Evolutionary conservation across 2,888 invertebrate genomes (phyloP), one percentile per base, ranked within the genome.

Genomic region (Drosophila emarginata): DNA sequence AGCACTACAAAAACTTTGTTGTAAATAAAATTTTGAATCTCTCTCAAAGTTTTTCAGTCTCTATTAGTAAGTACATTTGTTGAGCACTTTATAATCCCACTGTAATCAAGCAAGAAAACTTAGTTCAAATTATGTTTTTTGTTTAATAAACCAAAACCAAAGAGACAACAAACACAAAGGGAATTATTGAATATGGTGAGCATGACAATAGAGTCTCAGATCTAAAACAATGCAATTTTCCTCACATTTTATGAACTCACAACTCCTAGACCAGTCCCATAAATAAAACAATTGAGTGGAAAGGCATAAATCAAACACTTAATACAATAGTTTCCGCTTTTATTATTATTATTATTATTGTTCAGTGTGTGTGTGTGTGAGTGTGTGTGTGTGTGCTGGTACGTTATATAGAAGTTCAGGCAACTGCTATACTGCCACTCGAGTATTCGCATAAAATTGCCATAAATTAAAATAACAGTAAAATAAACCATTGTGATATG

Each of bases 271-370:
- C 37, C 56, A 57, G n/a, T 12, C 7, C 79, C 88, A 88, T 84
- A 88, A 84, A 84, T 87, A 87, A 87, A 88, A 88, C 83, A 86
- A 84, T 84, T 84, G 83, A 84, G 81, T 81, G 79, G 84, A 81
- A 77, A 76, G 45, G 45, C 87, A 84, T 84, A 84, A 84, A 84
- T 84, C 84, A 84, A 84, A 84, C 84, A 84, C 84, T 84, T 84
- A 88, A 84, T 88, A 84, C 88, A 84, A 84, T 84, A 84, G 84
- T 88, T 84, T 84, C 84, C 84, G 88, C 84, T 84, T 87, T 84
- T 84, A 87, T 88, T 88, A 88, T 87, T 84, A 88, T 84, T 83
- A 45, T 45, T 45, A 45, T 45, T 21, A 21, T 21, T 45, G 45
- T 45, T 18, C 45, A 4, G n/a, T 37, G 2, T 18, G 3, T 21